Evolutionary conservation across 2,113 vertebrate genomes (phyloP), one percentile per base, ranked within the genome.

Genomic region (Calidris pugnax): DNA sequence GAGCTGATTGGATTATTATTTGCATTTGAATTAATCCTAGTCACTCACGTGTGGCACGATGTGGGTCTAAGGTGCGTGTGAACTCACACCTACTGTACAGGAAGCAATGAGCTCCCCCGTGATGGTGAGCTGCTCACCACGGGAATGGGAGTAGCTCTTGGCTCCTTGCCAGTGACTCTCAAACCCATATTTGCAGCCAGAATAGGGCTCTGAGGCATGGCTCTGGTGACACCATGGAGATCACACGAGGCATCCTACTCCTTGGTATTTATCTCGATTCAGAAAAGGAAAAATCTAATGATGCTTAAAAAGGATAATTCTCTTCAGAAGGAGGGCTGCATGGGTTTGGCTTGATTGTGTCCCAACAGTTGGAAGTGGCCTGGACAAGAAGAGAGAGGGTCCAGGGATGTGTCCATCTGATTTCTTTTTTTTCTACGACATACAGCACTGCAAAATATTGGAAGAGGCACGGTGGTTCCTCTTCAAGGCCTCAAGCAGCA

Each of bases 401-500:
- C 32, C 51, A 77, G 50, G n/a, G 23, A 69, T 73, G 7, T n/a
- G 28, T 66, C 50, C 62, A 20, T 62, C 51, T 83, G 78, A 83
- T 74, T 79, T 74, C 5, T 57, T 72, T 66, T 63, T 82, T 75
- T 69, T 68, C 18, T 53, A 30, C 7, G 53, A 60, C 14, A 51
- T 20, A 41, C 0, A 0, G 13, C 43, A 55, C 37, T 60, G 37
- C 51, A 74, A 94, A 90, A 86, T 48, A 26, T 23, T 90, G 88
- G 68, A 90, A 92, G 35, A 81, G 7, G 14, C 55, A 35, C 20
- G 66, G 37, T 20, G 86, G 56, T 33, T 96, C 60, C 85, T 93
- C 67, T 87, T 95, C 67, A 87, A 96, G 92, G 71, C 76, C 82
- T 90, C 79, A 83, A 88, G 60, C 74, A 81, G 19, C 59, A 48